A percentile compares a stretch with the other conserved stretches of the same genome.
These are phyloP conservation scores for Prionailurus viverrinus DNA, from an alignment of 2,113 vertebrate species.

Conservation along the genomic window DNA sequence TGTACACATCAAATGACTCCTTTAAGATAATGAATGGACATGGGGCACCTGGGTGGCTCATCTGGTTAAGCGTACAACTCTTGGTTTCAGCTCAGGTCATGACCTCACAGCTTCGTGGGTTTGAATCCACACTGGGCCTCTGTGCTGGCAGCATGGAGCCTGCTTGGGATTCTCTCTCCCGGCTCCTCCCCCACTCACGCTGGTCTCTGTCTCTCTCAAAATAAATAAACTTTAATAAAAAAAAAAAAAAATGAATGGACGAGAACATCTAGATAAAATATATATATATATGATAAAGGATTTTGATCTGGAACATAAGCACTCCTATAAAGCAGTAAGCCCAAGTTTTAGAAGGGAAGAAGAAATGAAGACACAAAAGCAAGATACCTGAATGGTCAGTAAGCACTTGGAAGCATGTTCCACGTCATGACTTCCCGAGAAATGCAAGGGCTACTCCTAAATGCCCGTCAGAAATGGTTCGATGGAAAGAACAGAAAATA, in stretches of 20 bases:
- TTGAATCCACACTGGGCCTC: no score
- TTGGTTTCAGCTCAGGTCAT: no score
- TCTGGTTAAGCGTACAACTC: no score
- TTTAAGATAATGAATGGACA: background rate
- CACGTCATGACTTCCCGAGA: background rate
- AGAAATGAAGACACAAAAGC: background rate
- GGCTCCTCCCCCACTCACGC: no score
- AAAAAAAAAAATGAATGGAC: background rate
- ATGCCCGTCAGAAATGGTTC: background rate
- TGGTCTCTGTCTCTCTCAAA: no score
- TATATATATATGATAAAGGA: background rate
- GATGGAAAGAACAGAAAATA: background rate
- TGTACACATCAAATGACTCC: background rate
- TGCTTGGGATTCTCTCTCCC: no score
- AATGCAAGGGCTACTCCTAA: background rate
- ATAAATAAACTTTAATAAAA: no score
- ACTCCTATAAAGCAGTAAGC: background rate
- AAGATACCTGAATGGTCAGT: background rate
- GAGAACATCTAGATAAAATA: background rate
- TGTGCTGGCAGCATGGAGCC: no score
- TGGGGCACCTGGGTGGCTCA: no score
- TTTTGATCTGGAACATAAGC: background rate
- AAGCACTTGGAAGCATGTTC: background rate
- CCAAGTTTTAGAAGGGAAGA: background rate
- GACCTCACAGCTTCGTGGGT: no score